Conservation (phyloP, 2,888 invertebrate genomes). For the Apoda limacodes region DNA sequence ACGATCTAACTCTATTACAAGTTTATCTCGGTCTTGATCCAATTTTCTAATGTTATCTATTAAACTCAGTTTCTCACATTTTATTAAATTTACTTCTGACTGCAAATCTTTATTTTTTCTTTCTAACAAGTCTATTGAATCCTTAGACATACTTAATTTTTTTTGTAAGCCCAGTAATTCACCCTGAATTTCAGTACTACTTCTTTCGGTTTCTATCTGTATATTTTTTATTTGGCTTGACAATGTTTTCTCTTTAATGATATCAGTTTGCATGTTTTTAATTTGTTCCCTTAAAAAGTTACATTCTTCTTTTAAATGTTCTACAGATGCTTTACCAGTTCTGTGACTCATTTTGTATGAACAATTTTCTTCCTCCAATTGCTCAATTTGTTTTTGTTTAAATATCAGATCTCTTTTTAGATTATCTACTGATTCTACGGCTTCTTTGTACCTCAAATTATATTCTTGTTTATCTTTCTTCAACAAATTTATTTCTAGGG, state of each 20-base stretch:
- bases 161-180: constrained; percentile 74
- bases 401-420: constrained; percentile 48
- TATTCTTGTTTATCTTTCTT: constrained; percentile 57
- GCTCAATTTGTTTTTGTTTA: constrained; percentile 54
- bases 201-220: constrained; percentile 82
- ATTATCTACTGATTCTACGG: constrained; percentile 44
- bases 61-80: constrained; percentile 73
- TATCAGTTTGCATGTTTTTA: constrained; percentile 54
- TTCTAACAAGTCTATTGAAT: constrained; percentile 68
- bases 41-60: constrained; percentile 73
- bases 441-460: constrained; percentile 44
- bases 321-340: constrained; percentile 53
- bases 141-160: constrained; percentile 72
- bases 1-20: constrained; percentile 75
- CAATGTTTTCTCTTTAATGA: constrained; percentile 59
- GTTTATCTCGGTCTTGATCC: constrained; percentile 78
- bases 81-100: constrained; percentile 70
- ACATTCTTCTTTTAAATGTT: constrained; percentile 55
- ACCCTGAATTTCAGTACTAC: constrained; percentile 75
- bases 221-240: constrained; percentile 72
- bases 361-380: constrained; percentile 55
- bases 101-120: constrained; percentile 70
- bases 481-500: constrained; percentile 38
- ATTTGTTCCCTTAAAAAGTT: constrained; percentile 54
- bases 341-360: constrained; percentile 55